A percentile compares a stretch with the other conserved stretches of the same genome.
phyloP scores from a whole-genome alignment of 2,113 vertebrate species.

The Microtus richardsoni region DNA sequence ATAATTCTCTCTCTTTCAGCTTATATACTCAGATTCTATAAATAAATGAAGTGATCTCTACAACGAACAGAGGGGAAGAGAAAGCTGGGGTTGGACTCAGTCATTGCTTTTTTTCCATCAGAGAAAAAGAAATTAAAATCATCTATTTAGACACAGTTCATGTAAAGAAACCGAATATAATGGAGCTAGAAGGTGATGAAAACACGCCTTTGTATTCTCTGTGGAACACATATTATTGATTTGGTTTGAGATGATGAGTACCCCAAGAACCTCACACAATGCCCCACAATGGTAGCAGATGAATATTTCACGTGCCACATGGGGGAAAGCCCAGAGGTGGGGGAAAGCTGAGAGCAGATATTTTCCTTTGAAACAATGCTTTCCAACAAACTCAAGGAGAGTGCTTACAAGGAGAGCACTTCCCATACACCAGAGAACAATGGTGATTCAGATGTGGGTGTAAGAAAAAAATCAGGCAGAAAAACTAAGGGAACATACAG shows the following conservation, averaged over 20 bases:
- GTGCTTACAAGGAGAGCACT: background rate
- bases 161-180: background rate
- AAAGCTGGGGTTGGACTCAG: background rate
- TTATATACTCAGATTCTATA: constrained; percentile 17
- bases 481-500: background rate
- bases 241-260: background rate
- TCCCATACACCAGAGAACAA: background rate
- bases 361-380: background rate
- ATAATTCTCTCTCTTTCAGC: background rate
- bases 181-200: background rate
- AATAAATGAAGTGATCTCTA: background rate
- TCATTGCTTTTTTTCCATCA: background rate
- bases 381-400: background rate
- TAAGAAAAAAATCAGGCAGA: background rate
- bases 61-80: background rate
- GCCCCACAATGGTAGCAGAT: background rate
- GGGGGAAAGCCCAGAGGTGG: background rate
- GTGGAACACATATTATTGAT: background rate
- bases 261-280: background rate
- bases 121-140: background rate
- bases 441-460: background rate
- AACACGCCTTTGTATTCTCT: background rate
- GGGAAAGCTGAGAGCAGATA: background rate
- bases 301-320: background rate
- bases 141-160: background rate